Evolutionary conservation across 2,797 vertebrate genomes (phyloP).

Genomic region (Micropoecilia bifurca): DNA sequence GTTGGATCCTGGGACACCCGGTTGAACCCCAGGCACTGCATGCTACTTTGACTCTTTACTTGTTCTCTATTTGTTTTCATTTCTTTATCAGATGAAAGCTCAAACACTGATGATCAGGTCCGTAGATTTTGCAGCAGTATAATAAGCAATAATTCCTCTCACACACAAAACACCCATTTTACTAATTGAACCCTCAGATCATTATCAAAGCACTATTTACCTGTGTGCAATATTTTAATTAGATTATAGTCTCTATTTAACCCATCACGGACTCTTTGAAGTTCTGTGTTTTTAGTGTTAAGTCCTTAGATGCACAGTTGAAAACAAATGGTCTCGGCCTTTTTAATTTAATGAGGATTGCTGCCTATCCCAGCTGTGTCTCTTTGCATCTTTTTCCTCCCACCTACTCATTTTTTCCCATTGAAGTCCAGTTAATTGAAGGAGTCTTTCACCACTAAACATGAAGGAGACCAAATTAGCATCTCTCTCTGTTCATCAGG

Average conservation of each 20-base stretch:
- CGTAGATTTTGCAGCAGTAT: constrained; percentile 77
- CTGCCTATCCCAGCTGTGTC: constrained; percentile 87
- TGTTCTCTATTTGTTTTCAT: constrained; percentile 38
- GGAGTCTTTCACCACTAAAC: constrained; percentile 93
- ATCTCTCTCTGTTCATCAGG: constrained; percentile 91
- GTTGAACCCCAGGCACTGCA: not conserved
- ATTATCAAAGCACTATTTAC: constrained; percentile 99
- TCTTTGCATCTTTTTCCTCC: constrained; percentile 85
- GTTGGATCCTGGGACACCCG: not conserved
- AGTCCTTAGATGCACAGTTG: constrained; percentile 92
- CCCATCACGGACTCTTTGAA: constrained; percentile 98
- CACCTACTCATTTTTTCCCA: constrained; percentile 82
- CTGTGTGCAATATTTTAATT: constrained; percentile 98
- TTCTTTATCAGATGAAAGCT: constrained; percentile 66
- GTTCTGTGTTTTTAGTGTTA: constrained; percentile 92
- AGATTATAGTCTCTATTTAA: constrained; percentile 99
- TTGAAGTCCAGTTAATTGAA: constrained; percentile 99
- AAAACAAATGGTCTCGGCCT: constrained; percentile 90
- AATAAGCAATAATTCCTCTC: constrained; percentile 86
- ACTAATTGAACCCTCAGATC: constrained; percentile 95
- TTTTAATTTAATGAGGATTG: constrained; percentile 97
- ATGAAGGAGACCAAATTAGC: constrained; percentile 98
- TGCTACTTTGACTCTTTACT: constrained; percentile 9
- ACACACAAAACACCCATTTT: constrained; percentile 84
- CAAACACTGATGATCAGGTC: constrained; percentile 77